Percentiles rank a stretch among this genome's conserved stretches.
Evolutionary conservation across 2,113 vertebrate genomes (phyloP).

Genomic region (Bubo scandiacus): DNA sequence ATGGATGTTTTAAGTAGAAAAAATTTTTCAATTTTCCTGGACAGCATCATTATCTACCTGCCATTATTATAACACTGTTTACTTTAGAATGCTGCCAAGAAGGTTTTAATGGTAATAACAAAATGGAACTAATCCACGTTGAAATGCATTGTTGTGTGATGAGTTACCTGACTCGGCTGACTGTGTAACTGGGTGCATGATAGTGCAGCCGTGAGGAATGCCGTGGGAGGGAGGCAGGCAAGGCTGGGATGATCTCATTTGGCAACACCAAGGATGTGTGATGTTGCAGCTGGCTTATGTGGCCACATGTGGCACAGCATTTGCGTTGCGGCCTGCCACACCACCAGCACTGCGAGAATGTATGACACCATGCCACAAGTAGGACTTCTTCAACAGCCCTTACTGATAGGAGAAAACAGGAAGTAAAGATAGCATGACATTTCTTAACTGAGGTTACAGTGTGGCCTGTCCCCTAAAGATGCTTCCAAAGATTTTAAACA

Average conservation of each 20-base stretch:
- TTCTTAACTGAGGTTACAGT: not conserved
- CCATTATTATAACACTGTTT: not conserved
- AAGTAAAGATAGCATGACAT: not conserved
- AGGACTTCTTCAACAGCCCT: not conserved
- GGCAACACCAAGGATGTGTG: not conserved
- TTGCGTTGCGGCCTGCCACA: fast-evolving
- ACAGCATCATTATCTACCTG: not conserved
- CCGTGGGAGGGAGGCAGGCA: not conserved
- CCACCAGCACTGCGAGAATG: fast-evolving
- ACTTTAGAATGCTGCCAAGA: not conserved
- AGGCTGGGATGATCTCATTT: not conserved
- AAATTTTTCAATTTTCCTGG: not conserved
- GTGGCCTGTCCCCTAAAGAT: not conserved
- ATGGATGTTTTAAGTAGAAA: not conserved
- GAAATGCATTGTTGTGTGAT: not conserved
- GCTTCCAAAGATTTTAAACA: not conserved
- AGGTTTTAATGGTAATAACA: not conserved
- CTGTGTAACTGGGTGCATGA: not conserved
- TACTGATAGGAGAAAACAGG: not conserved
- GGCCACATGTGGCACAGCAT: not conserved
- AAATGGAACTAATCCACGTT: not conserved
- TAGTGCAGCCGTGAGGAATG: not conserved
- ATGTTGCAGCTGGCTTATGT: not conserved
- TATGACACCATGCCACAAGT: not conserved
- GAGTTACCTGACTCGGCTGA: not conserved